Evolutionary conservation across 2,888 invertebrate species (phyloP).

Genomic region (Unio delphinus): DNA sequence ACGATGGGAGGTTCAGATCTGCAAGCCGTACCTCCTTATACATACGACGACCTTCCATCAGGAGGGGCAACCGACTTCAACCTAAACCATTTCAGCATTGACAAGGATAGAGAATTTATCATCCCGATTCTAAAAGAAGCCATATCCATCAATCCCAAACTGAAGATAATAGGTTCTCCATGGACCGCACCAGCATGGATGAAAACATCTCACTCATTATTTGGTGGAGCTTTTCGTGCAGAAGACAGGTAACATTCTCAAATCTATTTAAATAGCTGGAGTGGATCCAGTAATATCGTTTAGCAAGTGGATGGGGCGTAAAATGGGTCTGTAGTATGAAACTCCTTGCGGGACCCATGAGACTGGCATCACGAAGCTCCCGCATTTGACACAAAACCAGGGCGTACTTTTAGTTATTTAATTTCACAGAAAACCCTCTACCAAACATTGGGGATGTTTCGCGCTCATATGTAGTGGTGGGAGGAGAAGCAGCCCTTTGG

Average conservation of each 20-base stretch:
- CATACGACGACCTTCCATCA: slow-evolving; percentile 27
- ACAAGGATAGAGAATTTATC: slow-evolving; percentile 34
- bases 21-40: slow-evolving; percentile 35
- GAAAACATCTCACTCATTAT: slow-evolving; percentile 27
- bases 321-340: too few species aligned
- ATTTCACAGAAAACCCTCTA: too few species aligned
- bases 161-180: slow-evolving; percentile 35
- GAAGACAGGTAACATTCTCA: slow-evolving; percentile 4
- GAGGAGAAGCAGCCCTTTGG: too few species aligned
- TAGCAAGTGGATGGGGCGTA: too few species aligned
- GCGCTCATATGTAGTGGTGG: too few species aligned
- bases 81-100: slow-evolving; percentile 34
- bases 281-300: too few species aligned
- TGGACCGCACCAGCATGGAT: slow-evolving; percentile 47
- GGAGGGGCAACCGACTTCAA: slow-evolving; percentile 27
- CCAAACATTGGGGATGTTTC: too few species aligned
- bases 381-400: too few species aligned
- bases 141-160: slow-evolving; percentile 24
- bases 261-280: too few species aligned
- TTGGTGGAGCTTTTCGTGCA: slow-evolving; percentile 33
- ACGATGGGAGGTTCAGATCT: slow-evolving; percentile 41
- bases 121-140: slow-evolving; percentile 40
- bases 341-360: too few species aligned
- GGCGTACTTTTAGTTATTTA: too few species aligned
- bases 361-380: too few species aligned